Conservation (phyloP, 2,888 invertebrate species). For the Tachina grossa region DNA sequence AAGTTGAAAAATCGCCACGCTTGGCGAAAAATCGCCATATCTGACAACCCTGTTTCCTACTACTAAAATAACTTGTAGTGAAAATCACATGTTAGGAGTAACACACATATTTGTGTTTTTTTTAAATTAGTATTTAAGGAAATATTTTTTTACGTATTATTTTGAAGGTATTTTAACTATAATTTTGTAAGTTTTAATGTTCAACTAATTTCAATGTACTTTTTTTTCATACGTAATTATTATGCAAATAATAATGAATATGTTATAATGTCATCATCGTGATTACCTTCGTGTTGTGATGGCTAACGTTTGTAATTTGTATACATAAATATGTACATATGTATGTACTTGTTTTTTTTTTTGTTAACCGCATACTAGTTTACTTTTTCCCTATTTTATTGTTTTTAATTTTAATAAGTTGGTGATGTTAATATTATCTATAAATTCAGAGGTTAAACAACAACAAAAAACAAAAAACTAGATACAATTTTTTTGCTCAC, state of each 20-base stretch:
- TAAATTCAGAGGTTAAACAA: slow-evolving; percentile 17
- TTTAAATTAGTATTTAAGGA: slow-evolving; percentile 43
- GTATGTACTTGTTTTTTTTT: background rate
- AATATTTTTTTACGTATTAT: slow-evolving; percentile 19
- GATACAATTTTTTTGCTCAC: slow-evolving; percentile 32
- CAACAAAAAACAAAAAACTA: background rate
- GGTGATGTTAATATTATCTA: slow-evolving; percentile 40
- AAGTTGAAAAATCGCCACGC: too few species aligned
- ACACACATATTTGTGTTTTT: background rate
- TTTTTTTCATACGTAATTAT: slow-evolving; percentile 14
- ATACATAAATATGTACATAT: too few species aligned
- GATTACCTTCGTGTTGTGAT: slow-evolving; percentile 55
- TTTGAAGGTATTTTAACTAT: slow-evolving; percentile 34
- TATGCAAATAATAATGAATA: slow-evolving; percentile 35
- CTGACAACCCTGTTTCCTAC: background rate
- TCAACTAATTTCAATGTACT: slow-evolving; percentile 31
- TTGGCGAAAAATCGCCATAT: too few species aligned
- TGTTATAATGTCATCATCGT: slow-evolving; percentile 58
- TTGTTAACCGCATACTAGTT: slow-evolving; percentile 43
- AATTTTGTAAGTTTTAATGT: slow-evolving; percentile 12
- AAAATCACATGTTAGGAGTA: slow-evolving; percentile 38
- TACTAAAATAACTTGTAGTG: background rate
- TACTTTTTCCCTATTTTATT: slow-evolving; percentile 15
- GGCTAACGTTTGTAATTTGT: slow-evolving; percentile 46
- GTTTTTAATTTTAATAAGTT: background rate